Conservation (phyloP, 2,888 invertebrate species). For the Acholoe squamosa region DNA sequence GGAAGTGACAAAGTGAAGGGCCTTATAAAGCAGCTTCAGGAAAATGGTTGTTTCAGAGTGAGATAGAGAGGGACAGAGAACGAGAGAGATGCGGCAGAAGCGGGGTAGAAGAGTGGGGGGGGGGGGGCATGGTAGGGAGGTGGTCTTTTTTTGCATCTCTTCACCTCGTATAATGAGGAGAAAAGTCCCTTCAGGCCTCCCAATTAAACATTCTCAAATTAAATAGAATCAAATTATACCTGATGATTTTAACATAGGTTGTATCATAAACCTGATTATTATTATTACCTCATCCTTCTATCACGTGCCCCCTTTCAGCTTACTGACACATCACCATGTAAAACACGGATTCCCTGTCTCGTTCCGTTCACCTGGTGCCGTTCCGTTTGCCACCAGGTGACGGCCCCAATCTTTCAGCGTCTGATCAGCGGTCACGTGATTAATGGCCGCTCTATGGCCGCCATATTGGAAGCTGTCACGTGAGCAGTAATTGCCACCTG, state of each 20-base stretch:
- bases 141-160: too few species aligned
- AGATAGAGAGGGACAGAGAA: neutral
- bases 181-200: too few species aligned
- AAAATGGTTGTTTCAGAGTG: neutral
- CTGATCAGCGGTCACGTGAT: constrained; percentile 40
- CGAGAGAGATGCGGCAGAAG: too few species aligned
- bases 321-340: neutral
- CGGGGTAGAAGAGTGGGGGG: too few species aligned
- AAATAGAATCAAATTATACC: too few species aligned
- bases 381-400: constrained; percentile 48
- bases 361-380: constrained; percentile 7
- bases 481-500: constrained; percentile 62
- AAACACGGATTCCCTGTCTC: neutral
- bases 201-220: too few species aligned
- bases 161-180: too few species aligned
- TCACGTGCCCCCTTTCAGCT: neutral
- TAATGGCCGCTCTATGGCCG: constrained; percentile 50
- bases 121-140: too few species aligned
- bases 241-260: too few species aligned
- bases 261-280: too few species aligned
- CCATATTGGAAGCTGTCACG: constrained; percentile 54
- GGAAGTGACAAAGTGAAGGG: neutral
- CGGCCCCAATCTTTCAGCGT: constrained; percentile 49
- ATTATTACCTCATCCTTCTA: too few species aligned
- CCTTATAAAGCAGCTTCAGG: neutral